Evolutionary conservation across 2,113 vertebrate genomes (phyloP), one percentile per base, ranked within the genome.

Genomic region (Anhinga rufa): DNA sequence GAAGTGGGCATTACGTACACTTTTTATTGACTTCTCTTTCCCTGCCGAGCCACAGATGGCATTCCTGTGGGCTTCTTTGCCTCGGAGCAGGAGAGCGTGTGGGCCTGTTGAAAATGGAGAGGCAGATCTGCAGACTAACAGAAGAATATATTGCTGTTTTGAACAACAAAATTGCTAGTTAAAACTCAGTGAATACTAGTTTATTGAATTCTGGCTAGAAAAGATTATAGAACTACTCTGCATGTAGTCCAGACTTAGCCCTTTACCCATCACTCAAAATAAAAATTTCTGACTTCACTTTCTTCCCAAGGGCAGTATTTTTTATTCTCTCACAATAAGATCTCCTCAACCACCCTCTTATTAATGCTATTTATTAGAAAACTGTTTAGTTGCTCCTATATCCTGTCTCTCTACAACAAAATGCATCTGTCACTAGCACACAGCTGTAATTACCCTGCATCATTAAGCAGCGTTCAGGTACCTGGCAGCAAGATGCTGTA

Each of bases 21-120:
- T 26, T 86, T 71, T 78, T 61, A 52, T 24, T 89, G 36, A 32
- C 32, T 79, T 10, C 10, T 19, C 14, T 31, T 44, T 83, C 29
- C 29, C 49, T 66, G 77, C 81, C 22, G 46, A 68, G 69, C n/a
- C n/a, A 40, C 31, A 36, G 13, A 28, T 26, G 24, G 25, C 19
- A 9, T 62, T 92, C 19, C 32, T 36, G 12, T 38, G 54, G 14
- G n/a, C 36, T 88, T 38, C 58, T 90, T 65, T 24, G 0, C 31
- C 61, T 65, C 14, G 12, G 22, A 77, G 28, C 2, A 1, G 36
- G 34, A 61, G 29, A 1, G 0, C 3, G 4, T 6, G 4, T 12
- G 9, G 65, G 49, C 25, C 76, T 79, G 17, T 48, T 61, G 65
- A 68, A 93, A 82, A 70, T 31, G 31, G 46, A 76, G 34, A 65